phyloP scores from a whole-genome alignment of 2,888 invertebrate genomes.

The Achlya flavicornis region DNA sequence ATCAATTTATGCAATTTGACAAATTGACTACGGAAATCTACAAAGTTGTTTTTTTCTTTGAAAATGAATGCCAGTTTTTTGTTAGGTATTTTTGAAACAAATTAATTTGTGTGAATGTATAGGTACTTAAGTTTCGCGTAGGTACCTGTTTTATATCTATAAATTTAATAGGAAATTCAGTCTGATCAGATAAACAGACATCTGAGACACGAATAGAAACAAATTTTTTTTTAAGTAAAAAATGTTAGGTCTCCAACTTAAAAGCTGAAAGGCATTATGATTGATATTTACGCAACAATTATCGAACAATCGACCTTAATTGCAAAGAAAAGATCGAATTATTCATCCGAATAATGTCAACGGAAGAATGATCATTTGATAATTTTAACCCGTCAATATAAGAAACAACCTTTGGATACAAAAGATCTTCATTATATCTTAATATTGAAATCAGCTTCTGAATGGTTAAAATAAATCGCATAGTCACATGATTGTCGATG shows the following conservation, averaged over 20 bases:
- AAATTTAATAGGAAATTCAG: too few relatives aligned
- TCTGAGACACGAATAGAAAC: too few relatives aligned
- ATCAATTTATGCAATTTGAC: not conserved
- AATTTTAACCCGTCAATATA: not conserved
- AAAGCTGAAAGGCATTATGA: not conserved
- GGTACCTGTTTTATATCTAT: too few relatives aligned
- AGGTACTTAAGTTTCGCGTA: too few relatives aligned
- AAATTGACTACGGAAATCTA: not conserved
- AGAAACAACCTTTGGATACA: constrained; percentile 15
- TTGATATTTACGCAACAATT: not conserved
- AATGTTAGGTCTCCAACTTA: not conserved
- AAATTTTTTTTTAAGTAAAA: not conserved
- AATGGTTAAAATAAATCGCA: constrained; percentile 28
- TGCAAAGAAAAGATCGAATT: constrained; percentile 1
- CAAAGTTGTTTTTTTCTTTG: not conserved
- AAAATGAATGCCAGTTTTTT: too few relatives aligned
- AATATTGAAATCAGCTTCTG: constrained; percentile 25
- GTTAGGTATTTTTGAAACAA: too few relatives aligned
- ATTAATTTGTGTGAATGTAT: too few relatives aligned
- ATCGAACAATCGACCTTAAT: not conserved
- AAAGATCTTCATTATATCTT: constrained; percentile 22
- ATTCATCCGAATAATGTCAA: constrained; percentile 3
- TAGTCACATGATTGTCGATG: constrained; percentile 17
- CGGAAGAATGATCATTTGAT: not conserved
- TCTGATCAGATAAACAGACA: too few relatives aligned